Percentiles rank a stretch among this genome's conserved stretches.
Evolutionary conservation across 2,797 vertebrate species (phyloP).

Genomic region (Taenioides sp.): DNA sequence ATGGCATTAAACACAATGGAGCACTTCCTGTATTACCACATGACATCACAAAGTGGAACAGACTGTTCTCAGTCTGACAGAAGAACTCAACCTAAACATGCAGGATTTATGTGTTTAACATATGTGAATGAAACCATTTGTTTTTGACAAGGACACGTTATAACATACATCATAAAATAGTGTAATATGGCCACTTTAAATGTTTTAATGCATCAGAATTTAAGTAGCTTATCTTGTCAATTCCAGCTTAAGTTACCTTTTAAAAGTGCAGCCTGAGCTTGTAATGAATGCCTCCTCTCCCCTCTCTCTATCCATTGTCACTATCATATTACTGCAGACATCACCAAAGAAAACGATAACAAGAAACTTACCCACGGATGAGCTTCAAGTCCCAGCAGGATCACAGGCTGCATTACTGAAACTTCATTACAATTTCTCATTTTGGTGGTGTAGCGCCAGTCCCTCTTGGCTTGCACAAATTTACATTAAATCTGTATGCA

Average conservation of each 20-base stretch:
- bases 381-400: conserved; percentile 41
- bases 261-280: neutral
- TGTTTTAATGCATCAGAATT: neutral
- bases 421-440: conserved; percentile 56
- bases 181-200: no score
- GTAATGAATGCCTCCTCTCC: conserved; percentile 11
- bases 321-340: conserved; percentile 17
- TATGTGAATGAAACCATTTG: no score
- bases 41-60: no score
- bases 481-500: conserved; percentile 65
- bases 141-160: no score
- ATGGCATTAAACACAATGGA: no score
- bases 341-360: conserved; percentile 11
- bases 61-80: no score
- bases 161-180: no score
- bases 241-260: neutral
- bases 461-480: conserved; percentile 59
- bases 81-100: no score
- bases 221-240: neutral
- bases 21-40: no score
- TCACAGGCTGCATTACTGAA: conserved; percentile 31
- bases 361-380: conserved; percentile 14
- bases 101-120: no score
- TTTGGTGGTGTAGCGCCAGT: conserved; percentile 38
- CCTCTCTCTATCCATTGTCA: neutral